Evolutionary conservation across 1,140 invertebrate species (phyloP).

Genomic region (Hyphantria cunea): DNA sequence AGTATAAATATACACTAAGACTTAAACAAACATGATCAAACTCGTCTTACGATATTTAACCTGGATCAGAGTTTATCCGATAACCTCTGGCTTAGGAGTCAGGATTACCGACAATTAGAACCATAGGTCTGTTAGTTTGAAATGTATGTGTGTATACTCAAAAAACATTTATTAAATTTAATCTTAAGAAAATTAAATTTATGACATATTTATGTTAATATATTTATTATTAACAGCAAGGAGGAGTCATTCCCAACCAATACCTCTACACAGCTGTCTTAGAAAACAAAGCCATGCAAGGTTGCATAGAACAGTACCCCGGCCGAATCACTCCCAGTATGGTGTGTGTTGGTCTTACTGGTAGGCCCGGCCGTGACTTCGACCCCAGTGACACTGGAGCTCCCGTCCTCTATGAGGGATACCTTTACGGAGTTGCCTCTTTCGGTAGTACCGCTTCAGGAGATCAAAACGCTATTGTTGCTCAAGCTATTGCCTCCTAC

Average conservation of each 20-base stretch:
- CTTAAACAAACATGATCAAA: no score
- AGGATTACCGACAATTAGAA: no score
- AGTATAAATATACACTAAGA: no score
- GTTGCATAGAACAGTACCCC: no score
- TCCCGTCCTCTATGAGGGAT: constrained; percentile 28
- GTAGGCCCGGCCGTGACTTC: constrained; percentile 22
- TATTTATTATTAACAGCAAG: constrained; percentile 35
- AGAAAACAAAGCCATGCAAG: no score
- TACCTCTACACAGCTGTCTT: constrained; percentile 24
- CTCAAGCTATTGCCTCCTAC: constrained; percentile 9
- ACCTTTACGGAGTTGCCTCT: constrained; percentile 14
- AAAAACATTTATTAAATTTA: no score
- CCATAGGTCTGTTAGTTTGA: no score
- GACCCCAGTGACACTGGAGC: constrained; percentile 28
- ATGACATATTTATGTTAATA: not conserved
- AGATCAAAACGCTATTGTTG: constrained; percentile 17
- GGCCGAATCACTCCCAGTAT: no score
- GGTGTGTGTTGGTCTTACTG: no score
- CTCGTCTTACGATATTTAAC: not conserved
- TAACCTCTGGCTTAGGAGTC: not conserved
- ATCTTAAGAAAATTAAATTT: no score
- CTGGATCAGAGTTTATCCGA: not conserved
- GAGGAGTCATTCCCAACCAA: constrained; percentile 29
- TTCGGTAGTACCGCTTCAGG: constrained; percentile 6
- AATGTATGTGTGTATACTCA: no score